Evolutionary conservation across 2,113 vertebrate species (phyloP), one percentile per base, ranked within the genome.

Genomic region (Puma concolor): DNA sequence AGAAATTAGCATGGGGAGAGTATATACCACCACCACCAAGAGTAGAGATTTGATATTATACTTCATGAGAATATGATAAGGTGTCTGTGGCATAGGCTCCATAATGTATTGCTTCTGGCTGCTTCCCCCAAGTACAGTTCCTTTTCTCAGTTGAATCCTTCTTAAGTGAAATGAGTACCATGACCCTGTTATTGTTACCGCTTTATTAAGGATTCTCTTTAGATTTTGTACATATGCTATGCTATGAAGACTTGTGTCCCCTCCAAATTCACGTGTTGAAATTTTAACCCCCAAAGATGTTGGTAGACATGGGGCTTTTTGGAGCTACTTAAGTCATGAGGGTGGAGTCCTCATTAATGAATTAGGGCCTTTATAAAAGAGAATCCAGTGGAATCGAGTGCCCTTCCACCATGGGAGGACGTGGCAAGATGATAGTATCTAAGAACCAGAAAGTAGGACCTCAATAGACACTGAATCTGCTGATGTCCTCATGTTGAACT

Each of bases 241-340:
- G 19, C 5, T 91, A 14, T 71, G 81, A 48, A 85, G 57, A 33
- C 63, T 79, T 57, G 38, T 80, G 17, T 85, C 10, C 27, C n/a
- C 41, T 44, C 10, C 15, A 38, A 92, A 86, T 71, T 91, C 72
- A 79, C 79, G 33, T 41, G 41, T 63, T 86, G 50, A 85, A 71
- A 80, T 86, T 21, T 52, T 91, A 21, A 41, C 33, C 15, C 12
- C 19, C 19, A 41, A 41, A 38, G 41, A 52, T 76, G 29, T 21
- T 36, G 50, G 29, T 66, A 27, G 17, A 38, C 5, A 27, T 82
- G 12, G 27, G n/a, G 7, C n/a, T 83, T 76, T 71, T 23, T 4
- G 41, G 13, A 67, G 10, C n/a, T 67, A 21, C 14, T 17, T 87
- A 33, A 57, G 17, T 33, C 63, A 69, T 95, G 50, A 48, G 31